A percentile compares a stretch with the other conserved stretches of the same genome.
These are phyloP conservation scores for Xylota sylvarum DNA, from an alignment of 2,888 invertebrate genomes.

Conservation along the genomic window DNA sequence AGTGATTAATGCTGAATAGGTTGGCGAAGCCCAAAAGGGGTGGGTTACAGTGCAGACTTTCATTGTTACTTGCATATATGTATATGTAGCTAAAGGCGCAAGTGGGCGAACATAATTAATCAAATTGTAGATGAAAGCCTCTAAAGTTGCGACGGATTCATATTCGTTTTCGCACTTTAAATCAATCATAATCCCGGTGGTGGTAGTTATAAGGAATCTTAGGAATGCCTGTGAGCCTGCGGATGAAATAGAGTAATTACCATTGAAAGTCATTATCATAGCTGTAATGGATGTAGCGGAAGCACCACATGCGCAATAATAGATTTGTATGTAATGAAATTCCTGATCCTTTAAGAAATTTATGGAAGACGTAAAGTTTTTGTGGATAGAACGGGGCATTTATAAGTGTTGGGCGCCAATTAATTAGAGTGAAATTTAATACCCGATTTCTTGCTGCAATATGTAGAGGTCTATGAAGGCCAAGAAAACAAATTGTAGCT, in stretches of 20 bases:
- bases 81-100: constrained; percentile 19
- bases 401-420: no score
- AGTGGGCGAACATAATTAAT: constrained; percentile 57
- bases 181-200: constrained; percentile 61
- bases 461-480: no score
- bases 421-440: no score
- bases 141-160: constrained; percentile 43
- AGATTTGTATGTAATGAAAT: neutral
- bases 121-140: constrained; percentile 66
- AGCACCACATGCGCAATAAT: neutral
- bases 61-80: neutral
- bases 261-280: constrained; percentile 24
- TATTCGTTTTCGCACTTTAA: constrained; percentile 56
- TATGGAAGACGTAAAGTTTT: neutral
- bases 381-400: no score
- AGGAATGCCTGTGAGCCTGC: constrained; percentile 21
- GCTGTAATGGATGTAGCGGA: neutral
- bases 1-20: constrained; percentile 74
- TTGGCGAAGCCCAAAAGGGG: constrained; percentile 22
- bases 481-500: no score
- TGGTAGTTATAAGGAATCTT: constrained; percentile 27
- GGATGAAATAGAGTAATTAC: constrained; percentile 35
- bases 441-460: no score
- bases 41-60: neutral
- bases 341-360: neutral